Percentiles rank a stretch among this genome's conserved stretches.
Evolutionary conservation across 2,113 vertebrate genomes (phyloP).

Genomic region (Polypterus bichir): DNA sequence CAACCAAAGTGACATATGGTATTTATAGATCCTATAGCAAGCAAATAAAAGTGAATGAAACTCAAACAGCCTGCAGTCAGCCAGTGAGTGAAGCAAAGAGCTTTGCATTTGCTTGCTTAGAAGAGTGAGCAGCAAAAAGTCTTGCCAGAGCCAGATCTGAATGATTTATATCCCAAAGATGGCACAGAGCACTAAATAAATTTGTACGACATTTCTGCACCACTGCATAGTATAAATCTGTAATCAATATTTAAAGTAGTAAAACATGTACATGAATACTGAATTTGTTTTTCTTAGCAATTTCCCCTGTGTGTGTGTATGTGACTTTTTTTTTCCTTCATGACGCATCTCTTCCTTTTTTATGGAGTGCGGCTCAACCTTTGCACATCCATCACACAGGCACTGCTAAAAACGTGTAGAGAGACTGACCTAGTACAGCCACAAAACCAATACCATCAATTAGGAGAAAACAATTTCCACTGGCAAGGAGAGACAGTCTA

Average conservation of each 20-base stretch:
- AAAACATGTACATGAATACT: not conserved
- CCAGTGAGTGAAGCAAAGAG: too few species aligned
- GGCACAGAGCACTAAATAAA: conserved; percentile 1
- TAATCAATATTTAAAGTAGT: conserved; percentile 6
- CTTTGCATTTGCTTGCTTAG: too few species aligned
- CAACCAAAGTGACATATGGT: too few species aligned
- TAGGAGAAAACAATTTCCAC: conserved; percentile 50
- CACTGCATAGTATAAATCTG: not conserved
- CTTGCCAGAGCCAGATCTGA: not conserved
- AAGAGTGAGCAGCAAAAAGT: too few species aligned
- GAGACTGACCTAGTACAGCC: conserved; percentile 38
- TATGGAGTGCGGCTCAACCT: conserved; percentile 15
- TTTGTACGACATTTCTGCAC: conserved; percentile 1
- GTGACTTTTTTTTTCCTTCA: not conserved
- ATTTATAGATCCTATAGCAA: too few species aligned
- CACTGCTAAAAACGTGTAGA: conserved; percentile 29
- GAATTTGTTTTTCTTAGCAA: conserved; percentile 6
- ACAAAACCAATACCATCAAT: conserved; percentile 48
- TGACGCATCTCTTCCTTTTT: conserved; percentile 14
- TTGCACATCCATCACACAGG: conserved; percentile 36
- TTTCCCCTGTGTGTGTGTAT: not conserved
- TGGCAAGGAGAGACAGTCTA: conserved; percentile 48
- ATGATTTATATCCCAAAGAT: not conserved
- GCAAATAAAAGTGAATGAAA: too few species aligned
- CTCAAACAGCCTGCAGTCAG: too few species aligned